Percentiles rank a stretch among this genome's conserved stretches.
phyloP scores from a whole-genome alignment of 2,797 vertebrate genomes.

The Acomys russatus region DNA sequence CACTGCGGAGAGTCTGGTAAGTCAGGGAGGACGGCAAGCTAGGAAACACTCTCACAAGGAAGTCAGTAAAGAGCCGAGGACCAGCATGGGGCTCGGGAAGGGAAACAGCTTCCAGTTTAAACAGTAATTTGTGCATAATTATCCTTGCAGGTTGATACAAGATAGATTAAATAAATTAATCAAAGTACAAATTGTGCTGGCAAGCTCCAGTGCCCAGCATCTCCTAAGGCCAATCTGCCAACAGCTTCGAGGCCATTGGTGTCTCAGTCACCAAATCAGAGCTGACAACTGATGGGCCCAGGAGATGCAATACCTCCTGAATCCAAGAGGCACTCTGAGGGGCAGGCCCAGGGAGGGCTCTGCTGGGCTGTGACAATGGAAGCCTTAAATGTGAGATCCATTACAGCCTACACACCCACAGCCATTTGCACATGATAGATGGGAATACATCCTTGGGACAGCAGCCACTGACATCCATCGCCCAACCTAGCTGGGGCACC shows the following conservation, averaged over 20 bases:
- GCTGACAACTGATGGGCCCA: conserved; percentile 47
- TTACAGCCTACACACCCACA: conserved; percentile 35
- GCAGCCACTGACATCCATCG: neutral
- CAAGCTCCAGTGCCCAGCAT: conserved; percentile 50
- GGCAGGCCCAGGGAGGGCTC: neutral
- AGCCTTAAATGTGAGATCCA: conserved; percentile 71
- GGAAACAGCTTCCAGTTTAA: conserved; percentile 42
- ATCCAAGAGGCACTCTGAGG: neutral
- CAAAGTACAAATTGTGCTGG: conserved; percentile 69
- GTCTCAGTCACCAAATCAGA: neutral
- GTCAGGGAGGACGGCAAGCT: neutral
- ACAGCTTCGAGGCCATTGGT: neutral
- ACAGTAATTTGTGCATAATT: conserved; percentile 71
- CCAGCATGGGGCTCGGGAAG: neutral
- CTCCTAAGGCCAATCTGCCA: conserved; percentile 55
- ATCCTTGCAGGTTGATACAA: conserved; percentile 75
- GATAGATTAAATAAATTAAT: conserved; percentile 79
- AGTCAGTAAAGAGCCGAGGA: neutral
- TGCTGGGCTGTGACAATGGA: conserved; percentile 20
- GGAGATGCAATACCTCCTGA: neutral
- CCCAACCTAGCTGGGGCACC: neutral
- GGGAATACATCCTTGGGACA: conserved; percentile 51
- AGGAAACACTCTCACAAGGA: neutral
- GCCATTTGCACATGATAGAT: neutral
- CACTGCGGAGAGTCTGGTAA: neutral